Evolutionary conservation across 2,113 vertebrate species (phyloP).

Genomic region (Embiotoca jacksoni): DNA sequence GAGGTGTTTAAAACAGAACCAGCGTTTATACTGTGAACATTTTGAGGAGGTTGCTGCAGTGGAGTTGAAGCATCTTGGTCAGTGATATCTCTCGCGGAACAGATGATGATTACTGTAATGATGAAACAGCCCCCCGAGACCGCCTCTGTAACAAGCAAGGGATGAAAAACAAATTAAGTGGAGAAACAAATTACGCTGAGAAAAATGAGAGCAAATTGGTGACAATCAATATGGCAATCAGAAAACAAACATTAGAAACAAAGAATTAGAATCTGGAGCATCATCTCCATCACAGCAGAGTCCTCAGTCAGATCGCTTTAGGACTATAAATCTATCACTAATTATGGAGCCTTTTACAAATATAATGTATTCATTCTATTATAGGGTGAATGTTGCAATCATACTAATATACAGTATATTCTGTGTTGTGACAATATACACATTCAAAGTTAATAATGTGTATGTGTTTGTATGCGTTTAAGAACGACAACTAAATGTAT

Average conservation of each 20-base stretch:
- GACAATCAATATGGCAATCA: slow-evolving; percentile 19
- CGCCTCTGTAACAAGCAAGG: neutral
- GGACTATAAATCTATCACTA: neutral
- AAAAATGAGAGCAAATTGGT: slow-evolving; percentile 1
- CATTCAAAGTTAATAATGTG: too few species aligned
- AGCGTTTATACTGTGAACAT: neutral
- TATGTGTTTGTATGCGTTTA: too few species aligned
- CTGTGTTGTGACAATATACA: too few species aligned
- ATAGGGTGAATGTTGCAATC: too few species aligned
- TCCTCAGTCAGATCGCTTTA: neutral
- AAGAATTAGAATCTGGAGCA: neutral
- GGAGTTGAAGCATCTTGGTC: neutral
- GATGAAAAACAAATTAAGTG: slow-evolving; percentile 16
- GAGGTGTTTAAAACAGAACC: neutral
- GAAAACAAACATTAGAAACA: slow-evolving; percentile 11
- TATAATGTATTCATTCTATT: too few species aligned
- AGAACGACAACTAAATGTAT: too few species aligned
- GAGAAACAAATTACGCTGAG: slow-evolving; percentile 11
- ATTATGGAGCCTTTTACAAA: too few species aligned
- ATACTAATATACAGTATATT: too few species aligned
- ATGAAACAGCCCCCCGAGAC: slow-evolving; percentile 3
- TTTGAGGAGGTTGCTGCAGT: neutral
- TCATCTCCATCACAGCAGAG: neutral
- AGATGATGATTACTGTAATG: slow-evolving; percentile 13
- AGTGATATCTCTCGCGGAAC: slow-evolving; percentile 5